A percentile compares a stretch with the other conserved stretches of the same genome.
Conservation (phyloP, 2,797 vertebrate species). For the Xiphophorus birchmanni region DNA sequence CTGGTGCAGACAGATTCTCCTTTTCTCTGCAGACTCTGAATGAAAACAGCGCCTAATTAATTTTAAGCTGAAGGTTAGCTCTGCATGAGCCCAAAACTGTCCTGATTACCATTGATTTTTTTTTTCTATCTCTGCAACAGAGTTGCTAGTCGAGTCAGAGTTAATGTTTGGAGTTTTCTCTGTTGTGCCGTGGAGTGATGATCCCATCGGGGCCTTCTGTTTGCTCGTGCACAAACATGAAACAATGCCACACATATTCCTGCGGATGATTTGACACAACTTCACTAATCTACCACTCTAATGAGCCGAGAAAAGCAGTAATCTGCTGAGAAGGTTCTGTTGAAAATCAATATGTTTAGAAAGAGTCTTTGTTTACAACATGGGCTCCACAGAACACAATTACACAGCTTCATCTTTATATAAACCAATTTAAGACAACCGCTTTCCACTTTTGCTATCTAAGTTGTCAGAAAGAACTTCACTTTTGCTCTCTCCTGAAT, state of each 20-base stretch:
- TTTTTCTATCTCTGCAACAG: background rate
- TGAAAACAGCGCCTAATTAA: slow-evolving; percentile 35
- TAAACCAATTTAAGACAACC: background rate
- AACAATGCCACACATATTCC: background rate
- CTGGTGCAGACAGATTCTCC: background rate
- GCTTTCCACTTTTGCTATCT: background rate
- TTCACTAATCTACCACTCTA: background rate
- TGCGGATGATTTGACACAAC: background rate
- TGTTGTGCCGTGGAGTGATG: background rate
- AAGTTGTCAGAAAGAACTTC: background rate
- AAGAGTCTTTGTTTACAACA: slow-evolving; percentile 3
- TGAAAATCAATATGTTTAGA: background rate
- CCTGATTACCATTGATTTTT: slow-evolving; percentile 7
- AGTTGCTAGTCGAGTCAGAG: slow-evolving; percentile 14
- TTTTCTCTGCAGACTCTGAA: slow-evolving; percentile 29
- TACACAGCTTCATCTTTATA: background rate
- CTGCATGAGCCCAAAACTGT: slow-evolving; percentile 15
- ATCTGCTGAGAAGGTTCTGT: background rate
- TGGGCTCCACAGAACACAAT: background rate
- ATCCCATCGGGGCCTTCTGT: background rate
- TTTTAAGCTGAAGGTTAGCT: slow-evolving; percentile 29
- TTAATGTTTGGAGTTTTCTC: background rate
- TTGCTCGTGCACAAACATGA: background rate
- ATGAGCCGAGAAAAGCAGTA: background rate
- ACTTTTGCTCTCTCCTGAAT: background rate